Conservation (phyloP, 2,113 vertebrate genomes). For the Lepisosteus osseus region DNA sequence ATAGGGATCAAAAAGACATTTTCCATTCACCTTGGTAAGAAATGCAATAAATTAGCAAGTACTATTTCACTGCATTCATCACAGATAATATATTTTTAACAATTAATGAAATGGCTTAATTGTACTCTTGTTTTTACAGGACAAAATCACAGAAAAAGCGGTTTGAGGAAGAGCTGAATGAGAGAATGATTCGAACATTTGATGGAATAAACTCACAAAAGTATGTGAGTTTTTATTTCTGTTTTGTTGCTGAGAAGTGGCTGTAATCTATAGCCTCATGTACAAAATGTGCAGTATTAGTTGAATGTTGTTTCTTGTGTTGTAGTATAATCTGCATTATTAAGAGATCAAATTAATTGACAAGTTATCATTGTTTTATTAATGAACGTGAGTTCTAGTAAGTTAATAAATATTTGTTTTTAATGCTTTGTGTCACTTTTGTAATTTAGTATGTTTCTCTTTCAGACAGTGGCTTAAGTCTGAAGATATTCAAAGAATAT, state of each 20-base stretch:
- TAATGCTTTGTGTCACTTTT: background rate
- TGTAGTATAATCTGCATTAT: background rate
- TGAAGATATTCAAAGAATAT: conserved; percentile 96
- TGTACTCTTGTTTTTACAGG: conserved; percentile 51
- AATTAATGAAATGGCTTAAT: no score
- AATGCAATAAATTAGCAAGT: no score
- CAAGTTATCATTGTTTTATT: background rate
- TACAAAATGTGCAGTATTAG: no score
- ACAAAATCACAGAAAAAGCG: conserved; percentile 95
- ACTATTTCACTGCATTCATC: no score
- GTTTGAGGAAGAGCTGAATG: conserved; percentile 94
- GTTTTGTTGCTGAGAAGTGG: background rate
- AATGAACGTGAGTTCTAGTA: background rate
- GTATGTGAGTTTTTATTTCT: conserved; percentile 57
- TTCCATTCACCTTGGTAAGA: no score
- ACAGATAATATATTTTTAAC: background rate
- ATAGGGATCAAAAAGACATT: no score
- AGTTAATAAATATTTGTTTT: background rate
- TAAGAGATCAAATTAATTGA: background rate
- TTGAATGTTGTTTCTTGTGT: no score
- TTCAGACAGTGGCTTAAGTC: conserved; percentile 96
- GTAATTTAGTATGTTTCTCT: conserved; percentile 18
- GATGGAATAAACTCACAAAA: conserved; percentile 97
- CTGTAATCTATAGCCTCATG: no score
- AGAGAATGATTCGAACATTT: conserved; percentile 94